Evolutionary conservation across 2,113 vertebrate species (phyloP).

Genomic region (Macquaria australasica): DNA sequence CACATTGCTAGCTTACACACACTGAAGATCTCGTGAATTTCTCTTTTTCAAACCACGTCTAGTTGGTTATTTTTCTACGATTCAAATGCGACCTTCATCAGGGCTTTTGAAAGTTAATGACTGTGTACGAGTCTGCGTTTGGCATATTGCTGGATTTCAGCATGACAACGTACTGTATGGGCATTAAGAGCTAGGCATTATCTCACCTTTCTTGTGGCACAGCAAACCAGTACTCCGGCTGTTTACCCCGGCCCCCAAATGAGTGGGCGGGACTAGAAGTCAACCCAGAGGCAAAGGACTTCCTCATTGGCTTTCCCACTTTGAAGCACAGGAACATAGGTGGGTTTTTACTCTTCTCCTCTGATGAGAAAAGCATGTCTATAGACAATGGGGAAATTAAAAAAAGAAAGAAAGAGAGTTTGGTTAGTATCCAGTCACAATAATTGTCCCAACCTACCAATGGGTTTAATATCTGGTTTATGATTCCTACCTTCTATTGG

Average conservation of each 20-base stretch:
- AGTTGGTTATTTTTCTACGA: no score
- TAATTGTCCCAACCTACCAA: neutral
- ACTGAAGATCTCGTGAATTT: no score
- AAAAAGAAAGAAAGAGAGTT: neutral
- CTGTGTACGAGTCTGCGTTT: no score
- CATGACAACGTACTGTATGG: neutral
- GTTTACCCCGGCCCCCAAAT: slow-evolving; percentile 86
- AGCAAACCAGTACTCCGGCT: slow-evolving; percentile 98
- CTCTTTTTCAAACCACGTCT: no score
- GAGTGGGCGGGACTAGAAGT: slow-evolving; percentile 87
- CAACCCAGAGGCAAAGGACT: slow-evolving; percentile 90
- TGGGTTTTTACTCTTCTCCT: slow-evolving; percentile 96
- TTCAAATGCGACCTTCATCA: no score
- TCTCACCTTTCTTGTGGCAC: slow-evolving; percentile 95
- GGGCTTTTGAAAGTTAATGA: no score
- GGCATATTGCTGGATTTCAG: neutral
- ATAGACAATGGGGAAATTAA: neutral
- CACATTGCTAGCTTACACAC: neutral
- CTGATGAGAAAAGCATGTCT: slow-evolving; percentile 96
- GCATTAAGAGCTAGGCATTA: neutral
- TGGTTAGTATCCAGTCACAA: neutral
- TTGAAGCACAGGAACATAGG: slow-evolving; percentile 99
- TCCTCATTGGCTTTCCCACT: slow-evolving; percentile 98
- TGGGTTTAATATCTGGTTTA: neutral
- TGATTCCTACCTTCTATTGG: slow-evolving; percentile 93